A percentile compares a stretch with the other conserved stretches of the same genome.
These are phyloP conservation scores for Eubasilissa regina DNA, from an alignment of 1,140 invertebrate genomes.

Conservation along the genomic window DNA sequence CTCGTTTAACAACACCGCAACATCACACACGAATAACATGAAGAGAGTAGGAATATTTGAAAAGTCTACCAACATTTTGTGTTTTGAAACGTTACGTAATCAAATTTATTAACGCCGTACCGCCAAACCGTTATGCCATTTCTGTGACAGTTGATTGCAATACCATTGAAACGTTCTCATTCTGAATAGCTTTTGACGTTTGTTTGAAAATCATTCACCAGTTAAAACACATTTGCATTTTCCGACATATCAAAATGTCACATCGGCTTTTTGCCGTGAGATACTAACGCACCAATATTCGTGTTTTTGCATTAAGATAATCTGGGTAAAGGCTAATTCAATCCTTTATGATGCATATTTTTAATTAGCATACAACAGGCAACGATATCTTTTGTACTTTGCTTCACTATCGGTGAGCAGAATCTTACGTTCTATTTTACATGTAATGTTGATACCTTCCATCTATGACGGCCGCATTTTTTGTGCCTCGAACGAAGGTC, in stretches of 20 bases:
- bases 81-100: slow-evolving; percentile 8
- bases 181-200: not conserved
- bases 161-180: slow-evolving; percentile 22
- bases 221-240: slow-evolving; percentile 1
- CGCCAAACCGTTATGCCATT: slow-evolving; percentile 7
- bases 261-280: not conserved
- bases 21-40: no score
- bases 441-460: no score
- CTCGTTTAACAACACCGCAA: no score
- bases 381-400: slow-evolving; percentile 14
- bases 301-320: slow-evolving; percentile 8
- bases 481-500: not conserved
- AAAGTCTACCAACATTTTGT: not conserved
- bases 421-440: slow-evolving; percentile 24
- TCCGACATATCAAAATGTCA: slow-evolving; percentile 19
- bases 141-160: slow-evolving; percentile 20
- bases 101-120: slow-evolving; percentile 24
- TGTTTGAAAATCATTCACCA: not conserved
- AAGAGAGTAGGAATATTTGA: no score
- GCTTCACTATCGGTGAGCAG: not conserved
- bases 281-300: not conserved
- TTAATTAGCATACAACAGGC: slow-evolving; percentile 29
- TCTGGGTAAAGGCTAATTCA: slow-evolving; percentile 25
- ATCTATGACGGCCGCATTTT: no score
- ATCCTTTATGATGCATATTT: slow-evolving; percentile 39